Percentiles rank a stretch among this genome's conserved stretches.
These are phyloP conservation scores for Onychorhynchus coronatus DNA, from an alignment of 2,113 vertebrate genomes.

Conservation along the genomic window DNA sequence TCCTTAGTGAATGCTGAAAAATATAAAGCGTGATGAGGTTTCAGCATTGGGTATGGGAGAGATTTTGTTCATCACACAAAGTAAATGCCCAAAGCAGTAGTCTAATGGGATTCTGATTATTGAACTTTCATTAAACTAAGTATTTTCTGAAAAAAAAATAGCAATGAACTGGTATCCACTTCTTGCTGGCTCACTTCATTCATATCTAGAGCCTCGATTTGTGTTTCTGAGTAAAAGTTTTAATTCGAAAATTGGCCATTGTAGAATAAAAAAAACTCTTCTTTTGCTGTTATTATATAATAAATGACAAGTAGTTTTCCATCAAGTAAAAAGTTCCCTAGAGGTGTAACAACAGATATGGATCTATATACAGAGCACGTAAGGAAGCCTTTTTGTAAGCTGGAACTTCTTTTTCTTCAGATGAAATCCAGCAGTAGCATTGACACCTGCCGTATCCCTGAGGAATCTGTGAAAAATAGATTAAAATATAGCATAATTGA, in stretches of 20 bases:
- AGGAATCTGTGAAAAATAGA: neutral
- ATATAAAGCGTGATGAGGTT: neutral
- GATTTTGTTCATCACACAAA: neutral
- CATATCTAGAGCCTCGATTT: conserved; percentile 20
- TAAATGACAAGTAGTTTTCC: neutral
- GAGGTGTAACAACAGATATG: neutral
- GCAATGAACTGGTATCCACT: neutral
- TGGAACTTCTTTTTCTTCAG: neutral
- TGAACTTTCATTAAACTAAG: neutral
- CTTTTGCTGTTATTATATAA: neutral
- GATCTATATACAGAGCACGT: neutral
- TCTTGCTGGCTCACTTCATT: neutral
- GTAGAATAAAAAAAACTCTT: neutral
- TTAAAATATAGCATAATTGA: neutral
- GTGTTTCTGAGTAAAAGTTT: conserved; percentile 15
- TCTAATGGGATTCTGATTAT: neutral
- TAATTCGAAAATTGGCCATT: neutral
- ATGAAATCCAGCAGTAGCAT: neutral
- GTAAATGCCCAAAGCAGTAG: neutral
- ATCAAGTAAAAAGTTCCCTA: neutral
- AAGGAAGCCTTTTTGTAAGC: neutral
- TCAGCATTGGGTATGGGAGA: neutral
- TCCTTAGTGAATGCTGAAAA: neutral
- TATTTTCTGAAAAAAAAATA: neutral
- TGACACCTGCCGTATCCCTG: neutral